Base-by-base conservation (phyloP, 2,888 invertebrate genomes). In the Molorchus minor region DNA sequence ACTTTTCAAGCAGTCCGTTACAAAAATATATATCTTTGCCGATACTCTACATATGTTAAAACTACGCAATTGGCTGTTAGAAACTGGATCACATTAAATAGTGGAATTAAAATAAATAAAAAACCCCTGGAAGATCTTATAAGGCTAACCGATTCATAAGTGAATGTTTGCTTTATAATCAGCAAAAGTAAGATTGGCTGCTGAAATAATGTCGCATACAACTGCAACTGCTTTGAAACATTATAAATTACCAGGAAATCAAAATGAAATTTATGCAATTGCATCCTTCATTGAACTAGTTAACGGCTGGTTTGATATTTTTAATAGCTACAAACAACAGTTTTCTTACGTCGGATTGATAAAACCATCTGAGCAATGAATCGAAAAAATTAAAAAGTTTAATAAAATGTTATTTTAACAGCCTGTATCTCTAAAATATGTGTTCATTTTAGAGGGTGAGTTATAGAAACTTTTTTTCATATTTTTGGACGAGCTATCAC, bases 1-100 rank as follows among this genome's bases (percentile, higher is more conserved):
- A 20, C 55, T 2, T 47, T 64, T 64, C 35, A 7, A 30, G 7
- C 59, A 65, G 59, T 62, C 65, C 8, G 17, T 52, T 13, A 54
- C 61, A 8, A 54, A 63, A n/a, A 55, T 67, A 15, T 64, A 49
- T 44, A 38, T 61, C 13, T 61, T 65, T 56, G 46, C 61, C 13
- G 56, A 56, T 16, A 36, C 13, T 1, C 36, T 36, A 2, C 38
- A 45, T 10, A 10, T 56, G 2, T 51, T 61, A 49, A 58, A 56
- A 53, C 45, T 55, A 13, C 44, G 54, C 41, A 65, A 61, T 21
- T 58, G 40, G 60, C 40, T 56, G 16, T n/a, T 62, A 12, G 62
- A 63, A 30, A 43, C 44, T 25, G 54, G 57, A 19, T 57, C 43
- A 17, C n/a, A 2, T 47, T 57, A 36, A 3, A 33, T 12, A n/a